A percentile compares a stretch with the other conserved stretches of the same genome.
These are phyloP conservation scores for Melieria crassipennis DNA, from an alignment of 2,888 invertebrate species.

Conservation along the genomic window DNA sequence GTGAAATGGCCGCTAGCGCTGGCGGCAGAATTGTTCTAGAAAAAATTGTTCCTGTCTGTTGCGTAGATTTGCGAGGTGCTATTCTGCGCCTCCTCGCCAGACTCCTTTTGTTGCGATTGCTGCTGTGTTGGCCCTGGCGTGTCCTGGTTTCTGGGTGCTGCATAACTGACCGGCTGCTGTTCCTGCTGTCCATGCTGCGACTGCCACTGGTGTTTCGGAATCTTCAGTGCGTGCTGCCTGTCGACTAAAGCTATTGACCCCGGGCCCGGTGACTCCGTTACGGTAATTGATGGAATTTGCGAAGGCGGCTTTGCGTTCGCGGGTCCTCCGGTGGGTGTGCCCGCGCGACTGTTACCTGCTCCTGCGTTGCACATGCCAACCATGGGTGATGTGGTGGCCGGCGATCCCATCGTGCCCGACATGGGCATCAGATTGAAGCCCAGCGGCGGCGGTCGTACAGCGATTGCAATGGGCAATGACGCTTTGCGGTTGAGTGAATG, in stretches of 20 bases:
- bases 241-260: constrained; percentile 48
- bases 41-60: no score
- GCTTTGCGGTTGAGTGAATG: constrained; percentile 62
- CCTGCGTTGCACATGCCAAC: constrained; percentile 20
- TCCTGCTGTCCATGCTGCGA: constrained; percentile 15
- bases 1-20: no score
- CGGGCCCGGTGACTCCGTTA: constrained; percentile 53
- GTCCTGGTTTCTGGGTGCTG: no score
- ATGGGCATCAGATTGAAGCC: constrained; percentile 57
- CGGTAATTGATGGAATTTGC: constrained; percentile 58
- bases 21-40: no score
- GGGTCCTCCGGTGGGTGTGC: constrained; percentile 49
- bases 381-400: constrained; percentile 20
- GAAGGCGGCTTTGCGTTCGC: constrained; percentile 46
- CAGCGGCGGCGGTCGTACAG: constrained; percentile 53
- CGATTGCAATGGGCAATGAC: constrained; percentile 56
- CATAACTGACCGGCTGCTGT: no score
- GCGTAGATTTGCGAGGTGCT: no score
- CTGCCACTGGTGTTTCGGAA: constrained; percentile 41
- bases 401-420: constrained; percentile 55
- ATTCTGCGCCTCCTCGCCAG: no score
- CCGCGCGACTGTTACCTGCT: constrained; percentile 45
- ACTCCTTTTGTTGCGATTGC: no score
- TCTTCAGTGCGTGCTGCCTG: constrained; percentile 49
- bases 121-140: no score